Evolutionary conservation across 2,888 invertebrate species (phyloP).

Genomic region (Leptothorax acervorum): DNA sequence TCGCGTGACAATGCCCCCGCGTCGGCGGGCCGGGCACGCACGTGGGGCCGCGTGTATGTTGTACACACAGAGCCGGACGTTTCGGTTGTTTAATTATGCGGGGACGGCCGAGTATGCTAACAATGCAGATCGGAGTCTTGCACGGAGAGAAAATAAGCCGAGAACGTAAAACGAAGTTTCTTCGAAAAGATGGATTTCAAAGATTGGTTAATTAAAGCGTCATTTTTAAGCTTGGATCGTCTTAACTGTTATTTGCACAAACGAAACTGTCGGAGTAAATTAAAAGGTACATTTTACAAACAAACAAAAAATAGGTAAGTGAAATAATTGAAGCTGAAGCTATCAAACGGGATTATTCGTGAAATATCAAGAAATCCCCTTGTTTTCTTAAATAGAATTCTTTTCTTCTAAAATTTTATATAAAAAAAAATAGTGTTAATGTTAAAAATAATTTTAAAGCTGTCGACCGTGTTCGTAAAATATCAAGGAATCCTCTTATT

Average conservation of each 20-base stretch:
- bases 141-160: background rate
- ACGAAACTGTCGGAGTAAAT: background rate
- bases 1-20: conserved; percentile 30
- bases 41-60: conserved; percentile 55
- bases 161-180: background rate
- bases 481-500: background rate
- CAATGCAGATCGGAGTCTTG: background rate
- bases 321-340: background rate
- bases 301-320: background rate
- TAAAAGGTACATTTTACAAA: background rate
- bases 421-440: background rate
- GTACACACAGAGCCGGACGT: background rate
- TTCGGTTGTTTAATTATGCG: background rate
- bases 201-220: background rate
- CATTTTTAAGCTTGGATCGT: background rate
- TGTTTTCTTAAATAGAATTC: background rate
- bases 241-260: background rate
- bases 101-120: background rate
- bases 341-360: background rate
- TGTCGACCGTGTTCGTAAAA: background rate
- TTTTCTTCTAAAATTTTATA: background rate
- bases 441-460: background rate
- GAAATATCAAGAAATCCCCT: background rate
- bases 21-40: conserved; percentile 60
- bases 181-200: background rate